Conservation (phyloP, 2,888 invertebrate genomes). For the Andrena bicolor region DNA sequence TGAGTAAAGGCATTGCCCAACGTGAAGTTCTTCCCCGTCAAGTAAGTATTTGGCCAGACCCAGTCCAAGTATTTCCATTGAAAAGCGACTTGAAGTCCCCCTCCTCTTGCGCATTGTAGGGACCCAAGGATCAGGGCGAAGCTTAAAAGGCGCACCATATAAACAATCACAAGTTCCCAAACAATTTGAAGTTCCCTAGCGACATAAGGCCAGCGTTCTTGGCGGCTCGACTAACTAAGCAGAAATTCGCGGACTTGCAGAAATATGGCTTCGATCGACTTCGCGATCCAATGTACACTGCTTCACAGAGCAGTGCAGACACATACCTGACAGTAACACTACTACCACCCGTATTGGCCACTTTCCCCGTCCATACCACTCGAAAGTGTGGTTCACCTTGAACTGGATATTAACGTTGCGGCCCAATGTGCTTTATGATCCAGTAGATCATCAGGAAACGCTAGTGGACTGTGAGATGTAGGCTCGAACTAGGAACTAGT, state of each 20-base stretch:
- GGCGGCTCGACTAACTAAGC: not conserved
- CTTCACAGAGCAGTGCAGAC: slow-evolving; percentile 57
- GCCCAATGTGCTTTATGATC: slow-evolving; percentile 51
- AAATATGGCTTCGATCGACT: slow-evolving; percentile 56
- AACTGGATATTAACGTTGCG: slow-evolving; percentile 67
- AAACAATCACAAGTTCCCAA: slow-evolving; percentile 19
- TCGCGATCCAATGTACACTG: slow-evolving; percentile 72
- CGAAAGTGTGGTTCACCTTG: slow-evolving; percentile 77
- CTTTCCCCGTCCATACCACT: slow-evolving; percentile 75
- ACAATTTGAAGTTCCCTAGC: not conserved
- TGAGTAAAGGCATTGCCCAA: slow-evolving; percentile 82
- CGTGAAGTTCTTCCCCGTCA: slow-evolving; percentile 78
- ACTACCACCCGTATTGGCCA: slow-evolving; percentile 36
- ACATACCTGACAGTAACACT: slow-evolving; percentile 68
- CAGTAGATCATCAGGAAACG: slow-evolving; percentile 60
- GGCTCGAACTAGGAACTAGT: not conserved
- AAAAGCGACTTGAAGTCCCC: slow-evolving; percentile 74
- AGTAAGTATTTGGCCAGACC: slow-evolving; percentile 76
- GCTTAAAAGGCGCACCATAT: slow-evolving; percentile 63
- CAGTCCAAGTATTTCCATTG: slow-evolving; percentile 83
- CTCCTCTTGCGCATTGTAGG: slow-evolving; percentile 44
- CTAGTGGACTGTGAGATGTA: not conserved
- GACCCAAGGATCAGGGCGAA: slow-evolving; percentile 50
- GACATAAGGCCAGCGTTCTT: not conserved
- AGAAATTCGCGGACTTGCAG: slow-evolving; percentile 16